Conservation (phyloP, 2,888 invertebrate species). For the Phytoseiulus persimilis region DNA sequence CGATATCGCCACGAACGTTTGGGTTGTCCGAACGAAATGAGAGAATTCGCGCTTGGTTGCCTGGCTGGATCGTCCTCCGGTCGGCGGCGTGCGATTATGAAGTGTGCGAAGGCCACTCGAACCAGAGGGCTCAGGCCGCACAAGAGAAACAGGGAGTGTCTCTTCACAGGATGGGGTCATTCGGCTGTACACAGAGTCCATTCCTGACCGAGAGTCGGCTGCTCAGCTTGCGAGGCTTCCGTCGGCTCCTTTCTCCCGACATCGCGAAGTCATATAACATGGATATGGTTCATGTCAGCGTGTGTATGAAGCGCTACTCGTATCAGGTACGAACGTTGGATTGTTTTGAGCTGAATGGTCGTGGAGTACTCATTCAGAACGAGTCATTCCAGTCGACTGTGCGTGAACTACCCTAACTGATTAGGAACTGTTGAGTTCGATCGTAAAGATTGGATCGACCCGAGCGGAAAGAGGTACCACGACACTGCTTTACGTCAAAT, state of each 20-base stretch:
- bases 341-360: too few species aligned
- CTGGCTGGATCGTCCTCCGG: background rate
- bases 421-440: too few species aligned
- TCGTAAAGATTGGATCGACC: too few species aligned
- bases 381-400: too few species aligned
- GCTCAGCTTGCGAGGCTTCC: background rate
- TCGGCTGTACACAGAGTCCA: background rate
- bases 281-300: too few species aligned
- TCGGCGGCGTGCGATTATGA: background rate
- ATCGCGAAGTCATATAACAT: too few species aligned
- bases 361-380: too few species aligned
- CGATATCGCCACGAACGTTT: background rate
- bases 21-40: background rate
- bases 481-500: too few species aligned
- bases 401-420: too few species aligned
- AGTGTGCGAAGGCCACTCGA: background rate
- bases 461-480: too few species aligned
- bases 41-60: background rate
- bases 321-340: too few species aligned
- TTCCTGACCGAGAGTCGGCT: background rate
- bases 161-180: background rate
- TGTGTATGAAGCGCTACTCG: too few species aligned
- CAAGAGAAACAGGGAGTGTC: constrained; percentile 5
- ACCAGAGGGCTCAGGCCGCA: background rate
- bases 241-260: background rate